Evolutionary conservation across 92 coral and sea anemone species (phyloP).

Genomic region (Umimayanthus kanabou): DNA sequence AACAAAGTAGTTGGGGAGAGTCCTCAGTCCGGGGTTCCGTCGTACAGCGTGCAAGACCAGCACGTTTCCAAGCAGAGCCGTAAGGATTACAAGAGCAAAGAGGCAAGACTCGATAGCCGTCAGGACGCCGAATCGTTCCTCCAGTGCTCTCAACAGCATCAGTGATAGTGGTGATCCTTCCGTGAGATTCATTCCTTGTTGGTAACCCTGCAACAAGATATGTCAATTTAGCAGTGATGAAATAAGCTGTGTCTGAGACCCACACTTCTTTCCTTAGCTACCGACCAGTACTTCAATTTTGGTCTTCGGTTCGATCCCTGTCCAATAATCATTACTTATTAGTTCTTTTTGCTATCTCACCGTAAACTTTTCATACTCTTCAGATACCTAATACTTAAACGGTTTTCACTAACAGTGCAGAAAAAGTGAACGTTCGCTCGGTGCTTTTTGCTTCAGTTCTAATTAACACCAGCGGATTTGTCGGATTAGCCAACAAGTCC

Average conservation of each 20-base stretch:
- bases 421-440: neutral
- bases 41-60: slow-evolving; percentile 57
- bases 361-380: neutral
- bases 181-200: slow-evolving; percentile 2
- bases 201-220: neutral
- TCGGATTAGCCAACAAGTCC: neutral
- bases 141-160: neutral
- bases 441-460: neutral
- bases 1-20: slow-evolving; percentile 59
- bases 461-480: neutral
- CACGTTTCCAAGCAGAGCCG: slow-evolving; percentile 60
- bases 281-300: neutral
- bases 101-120: slow-evolving; percentile 45
- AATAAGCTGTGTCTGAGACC: neutral
- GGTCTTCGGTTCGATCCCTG: neutral
- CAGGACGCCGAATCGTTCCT: neutral
- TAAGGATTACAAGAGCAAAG: slow-evolving; percentile 44
- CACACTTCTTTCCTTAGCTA: neutral
- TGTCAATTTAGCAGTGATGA: neutral
- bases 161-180: neutral
- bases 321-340: neutral
- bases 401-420: neutral
- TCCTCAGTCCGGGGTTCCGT: slow-evolving; percentile 56
- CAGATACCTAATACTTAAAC: neutral
- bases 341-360: neutral